phyloP scores from a whole-genome alignment of 2,113 vertebrate genomes.

The Azemiops feae region DNA sequence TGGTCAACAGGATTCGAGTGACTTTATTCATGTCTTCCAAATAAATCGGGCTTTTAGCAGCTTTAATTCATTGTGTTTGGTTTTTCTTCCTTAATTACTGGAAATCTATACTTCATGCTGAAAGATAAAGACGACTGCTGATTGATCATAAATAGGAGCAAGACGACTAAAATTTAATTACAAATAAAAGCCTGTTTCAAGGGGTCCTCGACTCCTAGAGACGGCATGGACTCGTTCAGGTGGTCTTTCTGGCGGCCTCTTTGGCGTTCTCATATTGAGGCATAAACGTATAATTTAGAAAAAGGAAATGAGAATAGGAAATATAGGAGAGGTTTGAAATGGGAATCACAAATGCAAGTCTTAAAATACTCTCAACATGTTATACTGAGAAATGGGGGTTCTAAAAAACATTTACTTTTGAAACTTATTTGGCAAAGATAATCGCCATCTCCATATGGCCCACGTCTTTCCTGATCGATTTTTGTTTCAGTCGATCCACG shows the following conservation, averaged over 20 bases:
- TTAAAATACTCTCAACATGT: not conserved
- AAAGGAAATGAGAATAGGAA: not conserved
- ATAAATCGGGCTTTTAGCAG: conserved; percentile 1
- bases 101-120: not conserved
- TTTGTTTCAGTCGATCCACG: not conserved
- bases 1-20: not conserved
- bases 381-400: not conserved
- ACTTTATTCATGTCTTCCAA: not conserved
- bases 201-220: not conserved
- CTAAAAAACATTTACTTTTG: not conserved
- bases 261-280: not conserved
- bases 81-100: not conserved
- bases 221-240: not conserved
- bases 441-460: not conserved
- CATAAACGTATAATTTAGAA: not conserved
- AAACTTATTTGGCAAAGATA: not conserved
- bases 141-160: not conserved
- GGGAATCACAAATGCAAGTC: not conserved
- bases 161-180: not conserved
- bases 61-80: not conserved
- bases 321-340: not conserved
- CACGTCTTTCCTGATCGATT: not conserved
- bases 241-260: not conserved
- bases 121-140: not conserved
- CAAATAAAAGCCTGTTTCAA: not conserved